Percentiles rank a stretch among this genome's conserved stretches.
Conservation (phyloP, 2,888 invertebrate genomes). For the Argyra leucocephala region DNA sequence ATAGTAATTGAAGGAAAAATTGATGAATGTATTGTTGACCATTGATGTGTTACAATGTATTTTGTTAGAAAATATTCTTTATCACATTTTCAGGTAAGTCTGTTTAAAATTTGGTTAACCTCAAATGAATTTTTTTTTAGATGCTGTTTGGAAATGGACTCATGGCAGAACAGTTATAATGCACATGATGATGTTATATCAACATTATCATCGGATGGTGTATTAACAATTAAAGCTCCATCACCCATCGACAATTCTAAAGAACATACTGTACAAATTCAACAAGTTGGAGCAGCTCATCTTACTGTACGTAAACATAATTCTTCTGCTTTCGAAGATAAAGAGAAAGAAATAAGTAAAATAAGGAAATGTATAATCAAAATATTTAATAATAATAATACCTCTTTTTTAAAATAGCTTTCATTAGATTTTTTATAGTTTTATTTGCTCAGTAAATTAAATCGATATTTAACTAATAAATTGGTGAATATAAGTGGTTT, state of each 20-base stretch:
- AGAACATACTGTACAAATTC: constrained; percentile 56
- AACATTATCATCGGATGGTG: constrained; percentile 62
- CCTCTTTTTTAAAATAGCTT: no score
- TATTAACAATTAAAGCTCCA: constrained; percentile 59
- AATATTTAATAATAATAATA: no score
- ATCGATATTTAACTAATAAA: no score
- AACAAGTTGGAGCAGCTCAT: constrained; percentile 54
- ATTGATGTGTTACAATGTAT: constrained; percentile 64
- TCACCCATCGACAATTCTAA: constrained; percentile 35
- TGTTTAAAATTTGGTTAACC: no score
- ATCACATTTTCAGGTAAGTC: no score
- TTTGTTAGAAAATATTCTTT: constrained; percentile 51
- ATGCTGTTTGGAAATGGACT: no score
- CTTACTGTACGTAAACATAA: constrained; percentile 7
- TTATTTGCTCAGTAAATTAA: no score
- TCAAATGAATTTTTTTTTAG: no score
- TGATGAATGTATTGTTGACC: constrained; percentile 64
- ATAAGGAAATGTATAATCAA: neutral
- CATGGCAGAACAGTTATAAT: constrained; percentile 65
- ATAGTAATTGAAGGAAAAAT: constrained; percentile 70
- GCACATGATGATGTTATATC: constrained; percentile 59
- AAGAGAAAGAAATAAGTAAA: neutral
- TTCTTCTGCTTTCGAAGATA: no score
- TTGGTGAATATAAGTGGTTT: no score
- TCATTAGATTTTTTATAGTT: no score